These are phyloP conservation scores for Caenorhabditis angaria DNA, from an alignment of 2,888 invertebrate species.

Conservation along the genomic window DNA sequence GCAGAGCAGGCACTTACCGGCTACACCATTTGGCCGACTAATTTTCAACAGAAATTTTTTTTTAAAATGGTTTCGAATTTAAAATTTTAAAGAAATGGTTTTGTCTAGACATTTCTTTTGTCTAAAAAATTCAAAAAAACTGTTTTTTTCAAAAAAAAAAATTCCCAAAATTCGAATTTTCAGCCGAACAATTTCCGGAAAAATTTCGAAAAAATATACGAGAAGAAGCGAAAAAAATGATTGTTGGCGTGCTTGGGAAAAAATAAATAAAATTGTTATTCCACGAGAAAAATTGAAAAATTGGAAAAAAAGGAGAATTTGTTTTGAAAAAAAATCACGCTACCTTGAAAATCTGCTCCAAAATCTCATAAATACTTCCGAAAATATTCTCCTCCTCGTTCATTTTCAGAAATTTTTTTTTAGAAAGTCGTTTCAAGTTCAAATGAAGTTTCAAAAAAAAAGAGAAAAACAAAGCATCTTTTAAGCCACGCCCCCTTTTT, in stretches of 20 bases:
- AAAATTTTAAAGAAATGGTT: too few relatives aligned
- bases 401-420: neutral
- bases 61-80: too few relatives aligned
- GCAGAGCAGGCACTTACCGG: too few relatives aligned
- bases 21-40: too few relatives aligned
- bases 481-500: neutral
- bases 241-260: too few relatives aligned
- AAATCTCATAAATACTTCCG: slow-evolving; percentile 3
- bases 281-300: neutral
- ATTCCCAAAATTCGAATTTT: neutral
- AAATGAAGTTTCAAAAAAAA: neutral
- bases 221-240: too few relatives aligned
- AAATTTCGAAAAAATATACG: too few relatives aligned
- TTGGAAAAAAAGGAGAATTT: neutral
- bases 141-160: too few relatives aligned
- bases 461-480: neutral
- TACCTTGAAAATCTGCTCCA: slow-evolving; percentile 3
- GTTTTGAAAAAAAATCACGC: neutral
- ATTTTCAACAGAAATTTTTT: too few relatives aligned
- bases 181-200: slow-evolving; percentile 19
- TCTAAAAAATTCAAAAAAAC: too few relatives aligned
- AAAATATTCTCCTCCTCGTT: neutral
- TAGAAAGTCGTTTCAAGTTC: too few relatives aligned
- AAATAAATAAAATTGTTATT: neutral
- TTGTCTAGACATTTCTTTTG: too few relatives aligned